Conservation (phyloP, 1,140 invertebrate species). For the Plodia interpunctella region DNA sequence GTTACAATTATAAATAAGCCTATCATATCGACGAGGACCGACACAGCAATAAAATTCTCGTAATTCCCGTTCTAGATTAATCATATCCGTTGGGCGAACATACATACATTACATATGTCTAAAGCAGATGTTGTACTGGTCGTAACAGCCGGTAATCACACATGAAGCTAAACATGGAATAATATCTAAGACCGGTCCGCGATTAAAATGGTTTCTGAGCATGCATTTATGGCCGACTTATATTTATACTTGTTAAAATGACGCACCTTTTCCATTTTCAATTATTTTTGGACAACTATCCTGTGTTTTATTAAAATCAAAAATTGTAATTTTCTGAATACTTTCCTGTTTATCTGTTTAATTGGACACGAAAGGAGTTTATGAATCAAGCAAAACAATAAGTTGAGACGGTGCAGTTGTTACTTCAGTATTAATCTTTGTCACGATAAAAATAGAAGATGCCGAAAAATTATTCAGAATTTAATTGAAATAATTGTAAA, state of each 20-base stretch:
- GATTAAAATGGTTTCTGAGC: slow-evolving; percentile 60
- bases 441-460: no score
- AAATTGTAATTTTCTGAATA: no score
- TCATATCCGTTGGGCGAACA: slow-evolving; percentile 52
- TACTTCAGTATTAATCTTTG: no score
- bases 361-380: no score
- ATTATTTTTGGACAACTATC: no score
- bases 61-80: slow-evolving; percentile 53
- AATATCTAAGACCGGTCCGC: slow-evolving; percentile 57
- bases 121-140: slow-evolving; percentile 57
- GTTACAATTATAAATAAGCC: slow-evolving; percentile 27
- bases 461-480: no score
- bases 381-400: no score
- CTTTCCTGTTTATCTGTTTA: no score
- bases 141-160: slow-evolving; percentile 54
- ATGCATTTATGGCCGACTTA: slow-evolving; percentile 19
- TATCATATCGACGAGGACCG: slow-evolving; percentile 42
- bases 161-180: slow-evolving; percentile 48
- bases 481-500: no score
- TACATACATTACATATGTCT: slow-evolving; percentile 31
- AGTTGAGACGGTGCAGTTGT: no score
- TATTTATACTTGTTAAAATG: background rate
- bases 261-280: no score
- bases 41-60: slow-evolving; percentile 34
- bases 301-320: no score